These are phyloP conservation scores for Drosophila biarmipes DNA, from an alignment of 1,140 invertebrate species.

Conservation along the genomic window DNA sequence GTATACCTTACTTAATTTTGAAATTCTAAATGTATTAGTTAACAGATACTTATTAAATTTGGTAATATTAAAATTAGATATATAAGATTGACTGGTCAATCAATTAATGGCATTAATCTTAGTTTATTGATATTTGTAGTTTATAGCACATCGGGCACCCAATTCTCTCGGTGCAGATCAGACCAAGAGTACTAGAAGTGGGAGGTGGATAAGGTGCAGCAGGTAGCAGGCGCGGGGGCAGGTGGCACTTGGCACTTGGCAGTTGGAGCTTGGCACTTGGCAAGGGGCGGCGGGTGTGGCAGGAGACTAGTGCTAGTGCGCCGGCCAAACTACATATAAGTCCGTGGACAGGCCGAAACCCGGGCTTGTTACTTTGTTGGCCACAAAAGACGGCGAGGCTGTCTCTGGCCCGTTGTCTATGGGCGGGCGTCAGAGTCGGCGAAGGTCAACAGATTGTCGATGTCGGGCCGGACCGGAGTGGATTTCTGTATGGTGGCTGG, in stretches of 20 bases:
- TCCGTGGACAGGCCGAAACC: conserved; percentile 31
- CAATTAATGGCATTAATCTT: background rate
- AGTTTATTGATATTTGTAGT: too few relatives aligned
- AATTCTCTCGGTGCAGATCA: conserved; percentile 4
- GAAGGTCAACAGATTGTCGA: conserved; percentile 82
- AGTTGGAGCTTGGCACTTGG: conserved; percentile 14
- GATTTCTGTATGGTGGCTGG: conserved; percentile 9
- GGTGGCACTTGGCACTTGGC: conserved; percentile 13
- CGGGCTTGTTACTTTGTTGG: conserved; percentile 53
- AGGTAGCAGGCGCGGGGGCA: conserved; percentile 18
- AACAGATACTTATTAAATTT: too few relatives aligned
- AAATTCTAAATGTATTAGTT: too few relatives aligned
- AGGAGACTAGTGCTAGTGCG: conserved; percentile 22
- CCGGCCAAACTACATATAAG: conserved; percentile 30
- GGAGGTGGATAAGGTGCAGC: conserved; percentile 25
- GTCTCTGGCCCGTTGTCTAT: conserved; percentile 56
- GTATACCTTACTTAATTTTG: too few relatives aligned
- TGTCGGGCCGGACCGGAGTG: conserved; percentile 38
- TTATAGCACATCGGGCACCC: too few relatives aligned
- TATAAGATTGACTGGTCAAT: background rate
- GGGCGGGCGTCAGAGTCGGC: conserved; percentile 77
- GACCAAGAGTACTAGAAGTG: conserved; percentile 24
- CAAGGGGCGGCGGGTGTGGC: conserved; percentile 5
- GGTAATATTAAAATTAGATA: too few relatives aligned
- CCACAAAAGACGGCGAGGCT: conserved; percentile 35